A percentile compares a stretch with the other conserved stretches of the same genome.
Evolutionary conservation across 2,888 invertebrate genomes (phyloP).

Genomic region (Aelia acuminata): DNA sequence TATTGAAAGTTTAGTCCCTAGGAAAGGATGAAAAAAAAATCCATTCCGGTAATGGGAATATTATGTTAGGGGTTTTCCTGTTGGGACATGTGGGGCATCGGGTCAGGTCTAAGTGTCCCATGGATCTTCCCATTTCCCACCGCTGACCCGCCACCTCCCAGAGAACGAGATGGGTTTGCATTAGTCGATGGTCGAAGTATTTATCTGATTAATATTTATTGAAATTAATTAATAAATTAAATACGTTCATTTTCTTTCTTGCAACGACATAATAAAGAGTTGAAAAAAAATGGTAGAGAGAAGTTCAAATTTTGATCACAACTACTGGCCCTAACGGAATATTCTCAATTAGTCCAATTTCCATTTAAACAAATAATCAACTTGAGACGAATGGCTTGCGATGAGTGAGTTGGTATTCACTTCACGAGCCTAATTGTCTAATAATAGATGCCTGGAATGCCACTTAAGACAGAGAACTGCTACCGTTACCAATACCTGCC

Average conservation of each 20-base stretch:
- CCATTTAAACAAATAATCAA: neutral
- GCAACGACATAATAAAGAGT: too few species aligned
- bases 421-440: neutral
- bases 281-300: too few species aligned
- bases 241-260: too few species aligned
- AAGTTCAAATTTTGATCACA: neutral
- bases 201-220: too few species aligned
- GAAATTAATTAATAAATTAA: too few species aligned
- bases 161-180: too few species aligned
- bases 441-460: conserved; percentile 5
- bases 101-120: neutral
- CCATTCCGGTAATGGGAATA: conserved; percentile 51
- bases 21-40: conserved; percentile 11
- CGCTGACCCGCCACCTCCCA: neutral
- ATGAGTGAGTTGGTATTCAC: neutral
- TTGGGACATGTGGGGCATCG: neutral
- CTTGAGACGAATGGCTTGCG: neutral
- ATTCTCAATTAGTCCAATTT: neutral
- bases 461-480: neutral
- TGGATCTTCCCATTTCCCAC: neutral
- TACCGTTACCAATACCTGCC: neutral
- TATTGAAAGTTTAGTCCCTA: neutral
- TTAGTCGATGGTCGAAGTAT: neutral
- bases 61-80: conserved; percentile 54
- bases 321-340: neutral